Base-by-base conservation (phyloP, 1,140 invertebrate genomes). In the Neelides sp. region DNA sequence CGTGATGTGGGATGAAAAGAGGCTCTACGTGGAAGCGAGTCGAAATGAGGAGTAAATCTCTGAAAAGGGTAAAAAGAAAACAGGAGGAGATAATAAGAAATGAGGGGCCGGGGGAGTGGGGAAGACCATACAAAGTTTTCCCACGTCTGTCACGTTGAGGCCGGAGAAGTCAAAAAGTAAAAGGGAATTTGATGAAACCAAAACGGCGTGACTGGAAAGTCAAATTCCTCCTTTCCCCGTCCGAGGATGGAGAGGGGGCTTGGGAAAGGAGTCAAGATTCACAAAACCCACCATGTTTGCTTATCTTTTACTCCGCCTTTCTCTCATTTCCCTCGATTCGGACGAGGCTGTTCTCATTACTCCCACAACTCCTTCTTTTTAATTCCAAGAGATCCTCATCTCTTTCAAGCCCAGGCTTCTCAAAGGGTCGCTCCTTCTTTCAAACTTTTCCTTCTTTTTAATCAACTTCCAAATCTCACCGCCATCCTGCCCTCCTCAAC, bases 181-280 rank as follows among this genome's bases (percentile, higher is more conserved):
- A 50, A 48, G 51, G 44, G 53, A 55, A 55, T 55, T 55, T 55
- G 54, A 55, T 55, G 54, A 55, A 55, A 55, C 54, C 54, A 55
- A 55, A 50, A 51, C 41, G 51, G 42, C 54, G 54, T 55, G 54
- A 50, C 54, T 51, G 47, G 54, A 50, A 50, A 30, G 37, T 51
- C 44, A 55, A 55, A 37, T 45, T 27, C 28, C 22, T 12, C 36
- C 15, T 17, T 7, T 19, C 17, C 36, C 4, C 12, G 12, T 19
- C 8, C 39, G 4, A 3, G 19, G 20, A 22, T 41, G 39, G 19
- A 19, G 20, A 41, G 39, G 19, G 24, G 19, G 19, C n/a, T 3
- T 3, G 15, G 24, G 39, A 41, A n/a, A 17, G n/a, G 12, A 17
- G 20, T 3, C n/a, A n/a, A n/a, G n/a, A n/a, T n/a, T n/a, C n/a